Percentiles rank a stretch among this genome's conserved stretches.
Conservation (phyloP, 2,797 vertebrate species). For the Monodelphis domestica region DNA sequence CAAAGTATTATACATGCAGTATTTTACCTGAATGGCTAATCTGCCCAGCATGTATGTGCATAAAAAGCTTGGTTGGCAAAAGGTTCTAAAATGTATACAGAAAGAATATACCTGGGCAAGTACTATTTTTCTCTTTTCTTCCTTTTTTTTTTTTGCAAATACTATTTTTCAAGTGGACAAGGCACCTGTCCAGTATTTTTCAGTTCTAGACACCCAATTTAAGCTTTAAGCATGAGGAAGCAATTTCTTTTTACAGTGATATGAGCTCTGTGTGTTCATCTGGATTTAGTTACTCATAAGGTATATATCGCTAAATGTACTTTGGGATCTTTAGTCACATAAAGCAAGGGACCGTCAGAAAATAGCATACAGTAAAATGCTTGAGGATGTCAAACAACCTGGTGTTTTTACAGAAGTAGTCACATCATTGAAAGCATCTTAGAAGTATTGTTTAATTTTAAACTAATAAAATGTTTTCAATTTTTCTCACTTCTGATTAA, state of each 20-base stretch:
- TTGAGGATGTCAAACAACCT: slow-evolving; percentile 54
- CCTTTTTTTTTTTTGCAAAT: slow-evolving; percentile 75
- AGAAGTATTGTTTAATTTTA: slow-evolving; percentile 60
- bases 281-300: slow-evolving; percentile 74
- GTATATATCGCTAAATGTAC: slow-evolving; percentile 73
- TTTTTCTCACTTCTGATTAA: slow-evolving; percentile 69
- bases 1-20: slow-evolving; percentile 18
- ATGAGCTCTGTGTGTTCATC: slow-evolving; percentile 54
- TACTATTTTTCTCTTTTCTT: slow-evolving; percentile 63
- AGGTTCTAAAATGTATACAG: slow-evolving; percentile 54
- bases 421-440: slow-evolving; percentile 55
- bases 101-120: slow-evolving; percentile 50
- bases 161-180: slow-evolving; percentile 58
- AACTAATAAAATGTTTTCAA: slow-evolving; percentile 52
- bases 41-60: slow-evolving; percentile 28
- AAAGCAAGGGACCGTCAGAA: slow-evolving; percentile 31
- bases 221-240: slow-evolving; percentile 66
- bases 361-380: slow-evolving; percentile 51
- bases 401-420: slow-evolving; percentile 63
- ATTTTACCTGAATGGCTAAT: slow-evolving; percentile 49
- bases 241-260: slow-evolving; percentile 71
- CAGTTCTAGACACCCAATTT: slow-evolving; percentile 44
- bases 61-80: slow-evolving; percentile 60
- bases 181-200: slow-evolving; percentile 64
- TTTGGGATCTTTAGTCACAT: slow-evolving; percentile 48